Evolutionary conservation across 2,888 invertebrate species (phyloP), one percentile per base, ranked within the genome.

Genomic region (Ophioninae sp.): DNA sequence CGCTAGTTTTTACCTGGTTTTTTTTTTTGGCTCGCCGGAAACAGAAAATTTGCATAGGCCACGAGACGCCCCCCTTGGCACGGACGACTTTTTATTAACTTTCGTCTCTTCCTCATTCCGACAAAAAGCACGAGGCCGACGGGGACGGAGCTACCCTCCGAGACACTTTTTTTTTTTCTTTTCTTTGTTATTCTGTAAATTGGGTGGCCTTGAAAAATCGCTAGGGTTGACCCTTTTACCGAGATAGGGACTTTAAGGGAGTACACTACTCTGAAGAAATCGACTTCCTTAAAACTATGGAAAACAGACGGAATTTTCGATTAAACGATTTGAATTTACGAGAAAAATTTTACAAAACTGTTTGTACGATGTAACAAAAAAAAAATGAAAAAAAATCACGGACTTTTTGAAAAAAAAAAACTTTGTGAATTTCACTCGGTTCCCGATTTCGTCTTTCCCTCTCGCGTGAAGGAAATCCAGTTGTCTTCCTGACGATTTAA

Each of bases 21-120:
- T 59, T 71, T 51, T 23, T 61, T 68, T 69, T 72, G 56, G 81
- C 79, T 56, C 78, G 58, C 67, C 74, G 69, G 71, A 51, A 75
- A 75, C 67, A 71, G 30, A 72, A 84, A 81, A 84, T 84, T 84
- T 84, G 84, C 84, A 84, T 84, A 82, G 82, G 81, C 84, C 81
- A 81, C 81, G 81, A 79, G 84, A 67, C 65, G 65, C 44, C 67
- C 23, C 73, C 78, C 74, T 68, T 44, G 61, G 30, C 67, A 77
- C 44, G 65, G 72, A 81, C 67, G 76, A 56, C 72, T 81, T 84
- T 84, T 84, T 81, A 81, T 84, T 84, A 84, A 84, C 81, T 84
- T 81, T 84, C 61, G 79, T 79, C 51, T 67, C 67, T 73, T 58
- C 72, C n/a, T n/a, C n/a, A 51, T 74, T 37, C 65, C 75, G 75